Evolutionary conservation across 2,888 invertebrate genomes (phyloP).

Genomic region (Agrilus cyanescens): DNA sequence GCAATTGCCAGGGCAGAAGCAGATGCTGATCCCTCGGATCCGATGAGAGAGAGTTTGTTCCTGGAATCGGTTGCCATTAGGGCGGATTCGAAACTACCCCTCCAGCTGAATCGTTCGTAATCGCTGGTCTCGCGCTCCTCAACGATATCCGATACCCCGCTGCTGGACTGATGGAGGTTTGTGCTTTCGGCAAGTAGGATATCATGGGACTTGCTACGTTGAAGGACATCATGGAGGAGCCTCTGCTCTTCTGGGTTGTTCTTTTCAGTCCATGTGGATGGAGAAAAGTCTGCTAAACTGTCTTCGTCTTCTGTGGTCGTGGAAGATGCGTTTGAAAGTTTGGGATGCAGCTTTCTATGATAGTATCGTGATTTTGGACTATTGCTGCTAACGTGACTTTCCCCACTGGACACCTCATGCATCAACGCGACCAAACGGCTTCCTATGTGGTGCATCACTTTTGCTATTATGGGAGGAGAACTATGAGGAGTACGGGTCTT

Average conservation of each 20-base stretch:
- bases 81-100: conserved; percentile 87
- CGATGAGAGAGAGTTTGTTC: conserved; percentile 56
- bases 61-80: conserved; percentile 77
- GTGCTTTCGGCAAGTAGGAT: conserved; percentile 52
- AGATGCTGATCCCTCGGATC: conserved; percentile 50
- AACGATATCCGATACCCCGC: conserved; percentile 41
- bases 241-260: conserved; percentile 36
- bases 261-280: conserved; percentile 25
- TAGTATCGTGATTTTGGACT: conserved; percentile 51
- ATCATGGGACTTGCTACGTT: conserved; percentile 74
- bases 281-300: conserved; percentile 51
- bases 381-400: conserved; percentile 43
- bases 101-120: conserved; percentile 83
- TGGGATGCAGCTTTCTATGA: conserved; percentile 44
- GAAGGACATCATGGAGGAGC: conserved; percentile 44
- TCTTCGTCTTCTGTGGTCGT: conserved; percentile 59
- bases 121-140: conserved; percentile 70
- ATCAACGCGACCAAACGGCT: conserved; percentile 76
- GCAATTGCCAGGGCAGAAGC: conserved; percentile 56
- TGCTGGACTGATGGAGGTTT: conserved; percentile 37
- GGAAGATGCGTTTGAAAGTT: conserved; percentile 46
- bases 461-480: conserved; percentile 76
- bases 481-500: conserved; percentile 42
- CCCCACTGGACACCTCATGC: conserved; percentile 82
- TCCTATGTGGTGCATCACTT: conserved; percentile 88